Percentiles rank a stretch among this genome's conserved stretches.
Evolutionary conservation across 92 coral and sea anemone species (phyloP).

Genomic region (Parazoanthus atlanticus): DNA sequence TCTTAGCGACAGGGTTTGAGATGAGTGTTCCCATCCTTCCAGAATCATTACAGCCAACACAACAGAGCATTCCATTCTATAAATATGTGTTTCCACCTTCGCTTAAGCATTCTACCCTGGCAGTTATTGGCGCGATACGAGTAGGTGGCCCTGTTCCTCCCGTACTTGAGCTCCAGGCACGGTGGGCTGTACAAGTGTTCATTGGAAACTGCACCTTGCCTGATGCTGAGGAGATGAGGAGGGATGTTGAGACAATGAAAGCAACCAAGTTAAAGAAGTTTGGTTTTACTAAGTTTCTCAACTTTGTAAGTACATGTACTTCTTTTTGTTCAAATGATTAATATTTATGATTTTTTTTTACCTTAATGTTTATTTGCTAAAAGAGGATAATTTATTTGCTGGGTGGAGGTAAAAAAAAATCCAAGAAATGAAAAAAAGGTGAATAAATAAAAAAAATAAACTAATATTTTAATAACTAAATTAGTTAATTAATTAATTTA

Average conservation of each 20-base stretch:
- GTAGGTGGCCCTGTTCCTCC: constrained; percentile 67
- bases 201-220: constrained; percentile 66
- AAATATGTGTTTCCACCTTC: constrained; percentile 76
- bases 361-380: too few species aligned
- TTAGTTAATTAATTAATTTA: too few species aligned
- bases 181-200: constrained; percentile 86
- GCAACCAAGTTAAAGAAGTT: constrained; percentile 13
- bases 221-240: constrained; percentile 60
- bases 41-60: constrained; percentile 46
- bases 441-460: too few species aligned
- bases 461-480: too few species aligned
- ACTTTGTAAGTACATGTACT: constrained; percentile 3
- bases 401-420: too few species aligned
- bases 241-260: constrained; percentile 46
- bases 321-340: too few species aligned
- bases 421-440: too few species aligned
- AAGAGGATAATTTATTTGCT: too few species aligned
- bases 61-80: constrained; percentile 63
- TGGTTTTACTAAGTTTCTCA: background rate
- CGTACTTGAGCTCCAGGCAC: constrained; percentile 72
- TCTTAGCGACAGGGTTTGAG: constrained; percentile 83
- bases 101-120: constrained; percentile 59
- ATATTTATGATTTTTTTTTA: too few species aligned
- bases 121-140: constrained; percentile 79
- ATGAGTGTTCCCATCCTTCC: constrained; percentile 68